A percentile compares a stretch with the other conserved stretches of the same genome.
Conservation (phyloP, 2,113 vertebrate genomes). For the Cranoglanis bouderius region DNA sequence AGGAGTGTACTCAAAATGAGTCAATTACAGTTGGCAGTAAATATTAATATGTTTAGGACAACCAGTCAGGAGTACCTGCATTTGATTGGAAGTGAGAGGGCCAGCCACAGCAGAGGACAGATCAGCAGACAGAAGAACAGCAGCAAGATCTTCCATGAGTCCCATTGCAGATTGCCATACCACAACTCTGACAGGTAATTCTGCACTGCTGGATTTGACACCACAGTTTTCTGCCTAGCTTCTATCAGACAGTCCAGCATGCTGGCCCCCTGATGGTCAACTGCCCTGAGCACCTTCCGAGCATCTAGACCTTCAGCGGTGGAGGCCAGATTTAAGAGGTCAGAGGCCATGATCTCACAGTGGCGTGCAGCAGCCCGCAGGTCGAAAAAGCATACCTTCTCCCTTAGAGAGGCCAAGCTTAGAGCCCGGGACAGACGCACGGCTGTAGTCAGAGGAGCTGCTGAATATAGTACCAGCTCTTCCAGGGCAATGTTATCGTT, state of each 20-base stretch:
- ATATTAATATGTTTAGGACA: background rate
- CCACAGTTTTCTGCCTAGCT: slow-evolving; percentile 63
- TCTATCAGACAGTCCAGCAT: slow-evolving; percentile 66
- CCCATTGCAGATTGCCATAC: slow-evolving; percentile 62
- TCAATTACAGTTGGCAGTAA: background rate
- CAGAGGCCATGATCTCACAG: slow-evolving; percentile 64
- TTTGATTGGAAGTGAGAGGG: slow-evolving; percentile 63
- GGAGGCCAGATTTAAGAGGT: slow-evolving; percentile 63
- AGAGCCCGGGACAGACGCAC: slow-evolving; percentile 66
- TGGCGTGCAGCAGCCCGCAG: slow-evolving; percentile 60
- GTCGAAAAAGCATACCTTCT: slow-evolving; percentile 63
- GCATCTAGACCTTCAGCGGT: slow-evolving; percentile 50
- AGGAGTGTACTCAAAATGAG: background rate
- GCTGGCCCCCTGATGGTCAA: slow-evolving; percentile 59
- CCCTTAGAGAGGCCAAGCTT: slow-evolving; percentile 57
- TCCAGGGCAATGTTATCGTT: slow-evolving; percentile 61
- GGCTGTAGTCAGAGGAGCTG: slow-evolving; percentile 62
- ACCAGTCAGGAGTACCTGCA: slow-evolving; percentile 42
- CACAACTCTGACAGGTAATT: slow-evolving; percentile 67
- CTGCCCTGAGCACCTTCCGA: slow-evolving; percentile 54
- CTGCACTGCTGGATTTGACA: slow-evolving; percentile 66
- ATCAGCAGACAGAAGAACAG: slow-evolving; percentile 63
- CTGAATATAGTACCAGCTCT: slow-evolving; percentile 63
- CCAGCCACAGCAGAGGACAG: slow-evolving; percentile 63
- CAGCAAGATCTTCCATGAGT: slow-evolving; percentile 63